Base-by-base conservation (phyloP, 2,113 vertebrate genomes). In the Gymnocephalus cernua region DNA sequence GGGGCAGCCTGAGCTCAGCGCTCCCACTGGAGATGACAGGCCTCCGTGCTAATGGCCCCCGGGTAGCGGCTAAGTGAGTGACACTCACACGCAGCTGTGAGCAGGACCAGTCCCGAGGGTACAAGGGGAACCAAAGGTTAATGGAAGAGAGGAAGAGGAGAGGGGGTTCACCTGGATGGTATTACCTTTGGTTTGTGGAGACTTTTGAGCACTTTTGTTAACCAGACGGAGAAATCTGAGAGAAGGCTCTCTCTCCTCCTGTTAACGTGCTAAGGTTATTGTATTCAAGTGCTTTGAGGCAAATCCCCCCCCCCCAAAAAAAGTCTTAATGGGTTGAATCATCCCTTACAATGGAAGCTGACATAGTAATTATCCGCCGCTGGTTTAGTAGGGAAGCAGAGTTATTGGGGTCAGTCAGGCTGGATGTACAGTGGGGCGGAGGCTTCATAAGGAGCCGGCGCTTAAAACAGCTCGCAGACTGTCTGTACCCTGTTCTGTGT, bases 351-450 rank as follows among this genome's bases (percentile, higher is more conserved):
- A 64, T 84, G 11, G 47, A 80, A 71, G 73, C 44, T 57, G 66
- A 62, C 72, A 23, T 12, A 25, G 67, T 85, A 79, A 91, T 92
- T 67, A 86, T 74, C 58, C 35, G 53, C n/a, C 8, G 9, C 53
- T 68, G 65, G 74, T 79, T 53, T 23, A 71, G 80, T 23, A 57
- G 79, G 64, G 76, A 62, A 32, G 38, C 54, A 25, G 64, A 82
- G 68, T 84, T 91, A 86, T 83, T 78, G 77, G 84, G 88, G 84
- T 92, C 89, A 93, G 80, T 56, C 57, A 1, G 79, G 69, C 76
- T 87, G 61, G 50, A 58, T 84, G 83, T 81, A 67, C 65, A 61
- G 74, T 18, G 53, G 58, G 68, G 54, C 53, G 54, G 86, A 41
- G 15, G 84, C 87, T 91, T 88, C 84, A 84, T 88, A 88, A 85